Evolutionary conservation across 2,113 vertebrate genomes (phyloP), one percentile per base, ranked within the genome.

Genomic region (Chauna torquata): DNA sequence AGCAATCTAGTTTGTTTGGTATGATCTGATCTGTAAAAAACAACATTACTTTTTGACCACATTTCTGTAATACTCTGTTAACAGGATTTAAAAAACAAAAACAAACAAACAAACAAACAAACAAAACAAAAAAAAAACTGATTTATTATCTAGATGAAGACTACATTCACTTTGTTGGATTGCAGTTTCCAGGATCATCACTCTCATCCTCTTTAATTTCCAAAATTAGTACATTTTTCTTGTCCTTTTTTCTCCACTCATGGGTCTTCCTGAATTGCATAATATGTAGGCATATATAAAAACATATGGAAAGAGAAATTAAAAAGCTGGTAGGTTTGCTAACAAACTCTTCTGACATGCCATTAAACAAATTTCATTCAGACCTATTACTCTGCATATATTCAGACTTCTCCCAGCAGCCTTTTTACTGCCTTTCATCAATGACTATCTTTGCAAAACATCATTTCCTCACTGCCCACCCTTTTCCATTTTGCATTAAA

Each of bases 401-500:
- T 87, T 89, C 91, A 92, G 62, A 62, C 45, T 94, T 82, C 71
- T 90, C 64, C 38, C 6, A 2, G 22, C 38, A 95, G 81, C 45
- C 70, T 87, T 95, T 92, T 89, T 83, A 44, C 88, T 76, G 66
- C 54, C 64, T 92, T 94, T 94, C 86, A 94, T 86, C 88, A 88
- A 40, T 34, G 34, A 59, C 82, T 94, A 25, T 52, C 91, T 74
- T 94, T 74, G 91, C 66, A 80, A 88, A 94, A 85, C 72, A 94
- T 52, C 11, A 79, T 82, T 95, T 90, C 38, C 38, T 72, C 70
- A 38, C 91, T 91, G 77, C 54, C 86, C 70, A 72, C 62, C 74
- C 86, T 82, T 61, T 76, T 58, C 83, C 81, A 91, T 86, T 95
- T 92, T 85, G 81, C 86, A 96, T 96, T 94, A 91, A 92, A 91